Conservation (phyloP, 2,113 vertebrate genomes). For the Rhinolophus ferrumequinum region DNA sequence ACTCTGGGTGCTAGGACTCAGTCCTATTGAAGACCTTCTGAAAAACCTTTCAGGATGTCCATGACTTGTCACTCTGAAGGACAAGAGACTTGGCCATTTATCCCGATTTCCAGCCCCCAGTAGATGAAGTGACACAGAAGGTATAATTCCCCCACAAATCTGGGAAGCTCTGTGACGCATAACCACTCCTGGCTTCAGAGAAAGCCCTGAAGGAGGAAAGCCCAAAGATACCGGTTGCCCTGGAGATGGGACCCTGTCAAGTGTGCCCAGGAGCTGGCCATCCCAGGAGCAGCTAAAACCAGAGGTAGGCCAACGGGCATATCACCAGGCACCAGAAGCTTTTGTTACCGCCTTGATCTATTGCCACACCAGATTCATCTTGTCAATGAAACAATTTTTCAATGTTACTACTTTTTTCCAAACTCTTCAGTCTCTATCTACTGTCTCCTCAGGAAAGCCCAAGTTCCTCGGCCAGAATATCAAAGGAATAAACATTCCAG, state of each 20-base stretch:
- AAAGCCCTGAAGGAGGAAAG: neutral
- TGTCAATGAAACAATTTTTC: neutral
- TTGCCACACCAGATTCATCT: neutral
- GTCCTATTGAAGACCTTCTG: neutral
- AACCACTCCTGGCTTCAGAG: neutral
- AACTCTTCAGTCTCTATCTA: too few relatives aligned
- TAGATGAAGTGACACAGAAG: neutral
- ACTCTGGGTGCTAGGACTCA: neutral
- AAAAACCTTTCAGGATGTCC: neutral
- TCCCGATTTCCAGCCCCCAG: neutral
- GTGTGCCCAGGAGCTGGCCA: neutral
- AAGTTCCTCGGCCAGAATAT: neutral
- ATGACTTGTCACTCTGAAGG: neutral
- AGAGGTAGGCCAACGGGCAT: fast-evolving
- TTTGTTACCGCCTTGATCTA: neutral
- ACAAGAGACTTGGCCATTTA: neutral
- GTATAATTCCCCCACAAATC: neutral
- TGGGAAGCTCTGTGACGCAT: neutral
- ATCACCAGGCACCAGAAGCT: too few relatives aligned
- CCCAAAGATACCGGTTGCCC: neutral
- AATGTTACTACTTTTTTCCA: too few relatives aligned
- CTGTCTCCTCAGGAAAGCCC: neutral
- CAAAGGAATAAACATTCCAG: neutral
- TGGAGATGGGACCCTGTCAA: neutral
- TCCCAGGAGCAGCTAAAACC: neutral